phyloP scores from a whole-genome alignment of 2,888 invertebrate genomes.

The Anthoptus insignis region DNA sequence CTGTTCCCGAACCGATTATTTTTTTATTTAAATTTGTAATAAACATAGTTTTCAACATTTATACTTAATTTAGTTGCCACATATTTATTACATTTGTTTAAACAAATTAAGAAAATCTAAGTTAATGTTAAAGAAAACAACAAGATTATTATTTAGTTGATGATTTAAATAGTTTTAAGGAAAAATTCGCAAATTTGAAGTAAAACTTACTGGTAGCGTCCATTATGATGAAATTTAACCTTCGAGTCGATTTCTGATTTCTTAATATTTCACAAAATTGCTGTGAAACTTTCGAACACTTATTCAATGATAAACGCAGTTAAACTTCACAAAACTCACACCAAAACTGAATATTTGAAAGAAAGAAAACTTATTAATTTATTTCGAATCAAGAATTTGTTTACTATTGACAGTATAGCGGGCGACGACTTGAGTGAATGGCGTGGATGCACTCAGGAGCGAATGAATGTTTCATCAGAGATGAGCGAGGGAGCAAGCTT shows the following conservation, averaged over 20 bases:
- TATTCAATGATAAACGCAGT: neutral
- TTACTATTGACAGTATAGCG: conserved; percentile 65
- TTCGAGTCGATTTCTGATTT: conserved; percentile 65
- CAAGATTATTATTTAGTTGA: no score
- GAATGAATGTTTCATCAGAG: conserved; percentile 44
- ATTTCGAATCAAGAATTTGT: conserved; percentile 51
- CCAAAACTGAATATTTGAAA: neutral
- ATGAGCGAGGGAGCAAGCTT: conserved; percentile 33
- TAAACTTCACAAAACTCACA: conserved; percentile 16
- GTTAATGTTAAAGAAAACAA: no score
- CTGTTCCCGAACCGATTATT: no score
- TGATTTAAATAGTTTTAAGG: neutral
- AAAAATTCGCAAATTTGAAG: neutral
- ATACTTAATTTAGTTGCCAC: no score
- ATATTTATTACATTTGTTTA: no score
- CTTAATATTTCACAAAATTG: conserved; percentile 51
- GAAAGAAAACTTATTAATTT: conserved; percentile 6
- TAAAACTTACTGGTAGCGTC: conserved; percentile 81
- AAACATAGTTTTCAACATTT: no score
- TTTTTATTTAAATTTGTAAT: no score
- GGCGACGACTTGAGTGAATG: no score
- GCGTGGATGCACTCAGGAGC: conserved; percentile 76
- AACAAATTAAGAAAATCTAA: no score
- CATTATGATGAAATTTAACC: conserved; percentile 79
- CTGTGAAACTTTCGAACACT: conserved; percentile 1